A percentile compares a stretch with the other conserved stretches of the same genome.
phyloP scores from a whole-genome alignment of 2,888 invertebrate genomes.

The Pyrrhia umbra region DNA sequence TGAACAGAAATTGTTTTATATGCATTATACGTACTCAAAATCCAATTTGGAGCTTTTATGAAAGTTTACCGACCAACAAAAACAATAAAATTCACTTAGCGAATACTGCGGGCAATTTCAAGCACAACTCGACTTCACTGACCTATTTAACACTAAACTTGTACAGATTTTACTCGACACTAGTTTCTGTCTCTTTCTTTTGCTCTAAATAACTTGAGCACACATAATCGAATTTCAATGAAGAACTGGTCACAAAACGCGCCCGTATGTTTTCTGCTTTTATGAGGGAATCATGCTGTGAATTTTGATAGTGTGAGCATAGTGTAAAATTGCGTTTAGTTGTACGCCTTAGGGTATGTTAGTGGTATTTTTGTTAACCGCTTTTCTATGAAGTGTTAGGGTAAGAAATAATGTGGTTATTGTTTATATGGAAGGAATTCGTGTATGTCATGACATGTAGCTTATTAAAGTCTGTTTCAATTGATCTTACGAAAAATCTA shows the following conservation, averaged over 20 bases:
- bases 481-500: too few relatives aligned
- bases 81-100: constrained; percentile 17
- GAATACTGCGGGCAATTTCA: constrained; percentile 14
- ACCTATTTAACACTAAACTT: constrained; percentile 22
- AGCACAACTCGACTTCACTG: constrained; percentile 12
- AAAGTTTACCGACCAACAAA: constrained; percentile 12
- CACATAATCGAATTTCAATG: constrained; percentile 31
- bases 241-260: constrained; percentile 33
- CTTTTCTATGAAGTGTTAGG: background rate
- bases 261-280: constrained; percentile 68
- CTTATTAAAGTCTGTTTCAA: too few relatives aligned
- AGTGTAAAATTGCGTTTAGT: constrained; percentile 84
- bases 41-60: constrained; percentile 19
- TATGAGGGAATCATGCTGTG: constrained; percentile 80
- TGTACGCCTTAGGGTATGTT: constrained; percentile 61
- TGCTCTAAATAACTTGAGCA: constrained; percentile 12
- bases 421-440: background rate
- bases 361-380: constrained; percentile 48
- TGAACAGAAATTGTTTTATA: background rate
- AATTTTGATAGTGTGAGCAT: constrained; percentile 81
- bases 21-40: constrained; percentile 7
- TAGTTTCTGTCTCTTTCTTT: background rate
- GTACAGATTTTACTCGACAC: constrained; percentile 4
- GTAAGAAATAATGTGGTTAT: constrained; percentile 18
- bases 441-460: too few relatives aligned